Evolutionary conservation across 2,797 vertebrate species (phyloP).

Genomic region (Eidolon dupreanum): DNA sequence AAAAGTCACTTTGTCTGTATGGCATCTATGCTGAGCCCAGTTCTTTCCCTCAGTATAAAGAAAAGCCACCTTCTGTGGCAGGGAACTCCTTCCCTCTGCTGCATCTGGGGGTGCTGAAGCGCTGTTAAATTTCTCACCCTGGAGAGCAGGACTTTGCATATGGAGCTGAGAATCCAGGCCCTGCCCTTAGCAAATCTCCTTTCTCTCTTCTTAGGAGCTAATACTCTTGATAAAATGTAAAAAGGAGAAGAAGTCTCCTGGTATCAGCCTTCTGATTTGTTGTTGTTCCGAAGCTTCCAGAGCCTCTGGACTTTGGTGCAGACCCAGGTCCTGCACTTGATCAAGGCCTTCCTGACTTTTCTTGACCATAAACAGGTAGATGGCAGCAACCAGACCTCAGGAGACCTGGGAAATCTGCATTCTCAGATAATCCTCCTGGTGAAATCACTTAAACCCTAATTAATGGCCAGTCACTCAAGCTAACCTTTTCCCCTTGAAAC

Average conservation of each 20-base stretch:
- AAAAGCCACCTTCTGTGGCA: not conserved
- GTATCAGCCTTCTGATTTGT: not conserved
- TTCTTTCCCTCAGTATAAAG: not conserved
- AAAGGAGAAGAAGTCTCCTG: not conserved
- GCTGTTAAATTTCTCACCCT: not conserved
- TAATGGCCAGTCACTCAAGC: not conserved
- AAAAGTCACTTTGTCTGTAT: not conserved
- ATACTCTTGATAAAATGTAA: not conserved
- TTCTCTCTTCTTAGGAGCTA: not conserved
- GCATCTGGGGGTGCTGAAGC: not conserved
- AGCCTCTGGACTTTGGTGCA: not conserved
- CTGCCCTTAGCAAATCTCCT: not conserved
- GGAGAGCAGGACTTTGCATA: not conserved
- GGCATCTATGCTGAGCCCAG: not conserved
- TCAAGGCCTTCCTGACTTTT: not conserved
- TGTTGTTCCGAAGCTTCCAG: not conserved
- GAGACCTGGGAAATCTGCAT: not conserved
- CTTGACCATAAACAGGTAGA: not conserved
- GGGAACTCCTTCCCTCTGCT: not conserved
- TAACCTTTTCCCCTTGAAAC: not conserved
- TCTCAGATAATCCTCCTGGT: not conserved
- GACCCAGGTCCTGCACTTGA: rapidly evolving
- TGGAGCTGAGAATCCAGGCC: not conserved
- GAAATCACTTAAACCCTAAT: not conserved
- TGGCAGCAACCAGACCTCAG: not conserved